Conservation (phyloP, 2,113 vertebrate genomes). For the Eupsittula cactorum region DNA sequence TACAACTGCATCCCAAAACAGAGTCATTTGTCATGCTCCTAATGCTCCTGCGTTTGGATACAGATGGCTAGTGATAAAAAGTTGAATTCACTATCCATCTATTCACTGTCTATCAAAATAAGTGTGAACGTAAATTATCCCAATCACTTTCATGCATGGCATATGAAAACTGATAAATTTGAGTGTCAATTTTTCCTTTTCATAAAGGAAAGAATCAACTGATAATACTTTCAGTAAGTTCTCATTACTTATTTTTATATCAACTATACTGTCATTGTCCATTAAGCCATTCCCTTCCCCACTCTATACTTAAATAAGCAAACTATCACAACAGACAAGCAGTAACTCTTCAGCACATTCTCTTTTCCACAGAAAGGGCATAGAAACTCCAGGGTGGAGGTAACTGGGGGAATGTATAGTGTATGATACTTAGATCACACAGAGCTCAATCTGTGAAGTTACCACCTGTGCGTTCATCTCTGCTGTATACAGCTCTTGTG, state of each 20-base stretch:
- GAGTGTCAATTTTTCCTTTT: background rate
- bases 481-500: background rate
- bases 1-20: background rate
- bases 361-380: background rate
- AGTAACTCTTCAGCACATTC: background rate
- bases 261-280: background rate
- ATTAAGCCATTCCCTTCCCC: background rate
- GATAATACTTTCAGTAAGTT: background rate
- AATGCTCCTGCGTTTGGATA: constrained; percentile 8
- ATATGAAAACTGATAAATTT: background rate
- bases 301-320: background rate
- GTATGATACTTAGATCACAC: background rate
- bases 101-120: constrained; percentile 47
- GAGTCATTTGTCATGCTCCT: background rate
- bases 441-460: background rate
- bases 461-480: background rate
- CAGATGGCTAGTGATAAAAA: constrained; percentile 33
- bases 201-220: background rate
- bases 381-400: background rate
- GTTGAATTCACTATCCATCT: constrained; percentile 14
- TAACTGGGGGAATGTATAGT: accelerated
- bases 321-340: background rate
- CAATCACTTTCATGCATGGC: constrained; percentile 1
- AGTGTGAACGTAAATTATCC: constrained; percentile 42
- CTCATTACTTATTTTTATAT: background rate